Evolutionary conservation across 2,113 vertebrate genomes (phyloP).

Genomic region (Macheiramphus alcinus): DNA sequence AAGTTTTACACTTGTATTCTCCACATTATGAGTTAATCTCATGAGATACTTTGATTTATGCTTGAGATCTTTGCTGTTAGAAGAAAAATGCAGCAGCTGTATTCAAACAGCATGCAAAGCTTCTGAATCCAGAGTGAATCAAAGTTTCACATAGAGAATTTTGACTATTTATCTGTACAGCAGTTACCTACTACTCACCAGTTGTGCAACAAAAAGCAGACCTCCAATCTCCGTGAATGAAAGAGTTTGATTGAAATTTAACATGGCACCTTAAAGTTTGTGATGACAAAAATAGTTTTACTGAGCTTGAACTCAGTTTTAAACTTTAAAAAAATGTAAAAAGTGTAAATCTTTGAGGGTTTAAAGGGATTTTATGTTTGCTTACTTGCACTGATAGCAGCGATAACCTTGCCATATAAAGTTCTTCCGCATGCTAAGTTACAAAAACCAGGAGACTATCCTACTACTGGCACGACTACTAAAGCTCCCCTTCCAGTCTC

Average conservation of each 20-base stretch:
- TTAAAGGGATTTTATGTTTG: neutral
- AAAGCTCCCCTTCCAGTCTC: neutral
- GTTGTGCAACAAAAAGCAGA: neutral
- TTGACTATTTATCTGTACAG: neutral
- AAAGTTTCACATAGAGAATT: neutral
- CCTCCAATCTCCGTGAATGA: neutral
- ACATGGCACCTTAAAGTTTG: neutral
- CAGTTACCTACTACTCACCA: neutral
- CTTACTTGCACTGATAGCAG: neutral
- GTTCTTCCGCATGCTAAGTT: neutral
- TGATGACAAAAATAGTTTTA: neutral
- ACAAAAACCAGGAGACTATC: neutral
- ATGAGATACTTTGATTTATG: neutral
- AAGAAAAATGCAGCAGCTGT: neutral
- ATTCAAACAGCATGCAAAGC: neutral
- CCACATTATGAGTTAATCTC: neutral
- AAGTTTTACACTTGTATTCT: neutral
- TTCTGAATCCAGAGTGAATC: neutral
- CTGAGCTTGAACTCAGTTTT: neutral
- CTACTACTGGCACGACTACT: neutral
- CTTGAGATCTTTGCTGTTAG: neutral
- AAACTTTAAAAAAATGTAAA: neutral
- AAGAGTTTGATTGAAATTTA: neutral
- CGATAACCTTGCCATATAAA: neutral
- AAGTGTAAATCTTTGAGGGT: rapidly evolving